A percentile compares a stretch with the other conserved stretches of the same genome.
These are phyloP conservation scores for Notodonta dromedarius DNA, from an alignment of 2,888 invertebrate genomes.

Conservation along the genomic window DNA sequence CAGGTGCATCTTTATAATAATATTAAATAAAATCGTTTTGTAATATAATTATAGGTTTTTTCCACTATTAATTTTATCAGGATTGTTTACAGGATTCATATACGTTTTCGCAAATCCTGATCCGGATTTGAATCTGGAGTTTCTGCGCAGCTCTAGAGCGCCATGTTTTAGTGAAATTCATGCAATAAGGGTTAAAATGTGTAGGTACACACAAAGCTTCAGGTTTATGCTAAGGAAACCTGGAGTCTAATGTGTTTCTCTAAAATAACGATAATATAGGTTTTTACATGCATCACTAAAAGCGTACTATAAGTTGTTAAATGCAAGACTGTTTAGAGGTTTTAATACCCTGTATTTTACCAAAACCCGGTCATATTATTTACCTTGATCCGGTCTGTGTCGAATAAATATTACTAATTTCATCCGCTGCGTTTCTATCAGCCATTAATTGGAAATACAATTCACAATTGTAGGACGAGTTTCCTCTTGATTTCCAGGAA, in stretches of 20 bases:
- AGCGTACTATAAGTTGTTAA: too few relatives aligned
- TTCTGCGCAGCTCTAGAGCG: not conserved
- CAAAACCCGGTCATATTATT: too few relatives aligned
- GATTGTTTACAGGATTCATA: not conserved
- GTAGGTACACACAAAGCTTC: constrained; percentile 22
- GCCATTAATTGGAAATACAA: constrained; percentile 34
- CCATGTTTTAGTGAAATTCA: constrained; percentile 28
- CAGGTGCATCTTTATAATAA: too few relatives aligned
- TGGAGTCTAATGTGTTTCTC: constrained; percentile 24
- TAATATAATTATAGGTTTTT: too few relatives aligned
- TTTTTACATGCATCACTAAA: not conserved
- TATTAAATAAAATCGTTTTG: too few relatives aligned
- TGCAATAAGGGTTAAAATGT: constrained; percentile 20
- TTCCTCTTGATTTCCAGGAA: constrained; percentile 4
- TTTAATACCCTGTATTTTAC: too few relatives aligned
- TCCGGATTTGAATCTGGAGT: not conserved
- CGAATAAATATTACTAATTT: too few relatives aligned
- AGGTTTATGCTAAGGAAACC: constrained; percentile 29
- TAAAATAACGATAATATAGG: constrained; percentile 28
- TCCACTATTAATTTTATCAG: too few relatives aligned
- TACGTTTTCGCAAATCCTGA: not conserved
- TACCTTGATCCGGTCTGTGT: too few relatives aligned
- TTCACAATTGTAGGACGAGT: constrained; percentile 12
- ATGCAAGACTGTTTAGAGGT: too few relatives aligned
- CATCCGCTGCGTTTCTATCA: constrained; percentile 17